Evolutionary conservation across 64 coral and sea anemone species (phyloP), one percentile per base, ranked within the genome.

Genomic region (Montipora capricornis): DNA sequence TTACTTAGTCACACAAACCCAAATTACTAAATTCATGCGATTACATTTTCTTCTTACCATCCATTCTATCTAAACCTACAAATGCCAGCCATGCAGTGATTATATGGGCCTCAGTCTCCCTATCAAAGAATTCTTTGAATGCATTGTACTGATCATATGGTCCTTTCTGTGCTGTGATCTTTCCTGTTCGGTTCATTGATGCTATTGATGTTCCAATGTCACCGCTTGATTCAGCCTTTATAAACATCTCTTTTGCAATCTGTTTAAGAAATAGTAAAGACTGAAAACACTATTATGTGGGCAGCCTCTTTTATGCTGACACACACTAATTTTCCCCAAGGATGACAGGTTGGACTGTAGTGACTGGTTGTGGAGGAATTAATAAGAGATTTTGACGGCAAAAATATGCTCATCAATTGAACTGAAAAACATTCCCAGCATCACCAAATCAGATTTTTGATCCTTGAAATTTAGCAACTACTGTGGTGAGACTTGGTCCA

Each of bases 131-230:
- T 17, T 92, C 80, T 47, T 92, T 83, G 46, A 75, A 92, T 5
- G 91, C 70, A 92, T 92, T 92, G 26, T 92, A 87, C 12, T 92
- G 51, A 37, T 92, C 73, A 12, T 87, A 82, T 58, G 91, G 81
- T 19, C 91, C 91, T 17, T 51, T 79, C 17, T 77, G 87, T 1
- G 91, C 80, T 48, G 83, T 92, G n/a, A 74, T 60, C 29, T 92
- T 92, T 0, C 80, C 91, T 59, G 49, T 87, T 1, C 91, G 71
- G 11, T 92, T 92, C 81, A 92, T 92, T 14, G 80, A 84, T 75
- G 91, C 91, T 20, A 69, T 22, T 5, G 60, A 84, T 24, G 90
- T 92, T 10, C 90, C 79, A 46, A 84, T 92, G 22, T 83, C 80
- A 3, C 45, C 90, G 17, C 80, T 81, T 14, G 90, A 92, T 6